These are phyloP conservation scores for Luperina nickerlii DNA, from an alignment of 2,888 invertebrate genomes.

Conservation along the genomic window DNA sequence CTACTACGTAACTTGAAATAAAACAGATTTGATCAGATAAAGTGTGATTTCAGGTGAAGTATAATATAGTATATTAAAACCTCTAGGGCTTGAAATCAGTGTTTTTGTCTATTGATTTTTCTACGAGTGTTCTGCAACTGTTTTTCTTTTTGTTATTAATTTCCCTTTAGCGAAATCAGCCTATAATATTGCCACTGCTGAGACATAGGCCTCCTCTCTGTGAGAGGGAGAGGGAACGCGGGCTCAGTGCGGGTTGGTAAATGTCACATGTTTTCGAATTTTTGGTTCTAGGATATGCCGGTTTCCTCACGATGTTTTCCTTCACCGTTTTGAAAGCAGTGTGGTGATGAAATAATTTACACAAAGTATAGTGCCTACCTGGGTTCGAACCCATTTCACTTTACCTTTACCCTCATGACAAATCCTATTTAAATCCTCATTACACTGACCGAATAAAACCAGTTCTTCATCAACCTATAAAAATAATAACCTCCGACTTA, in stretches of 20 bases:
- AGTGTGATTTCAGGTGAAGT: background rate
- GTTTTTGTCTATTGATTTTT: background rate
- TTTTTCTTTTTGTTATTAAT: background rate
- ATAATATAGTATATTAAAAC: background rate
- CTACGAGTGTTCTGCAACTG: background rate
- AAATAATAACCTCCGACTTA: conserved; percentile 43
- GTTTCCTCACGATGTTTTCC: too few relatives aligned
- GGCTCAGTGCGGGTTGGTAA: too few relatives aligned
- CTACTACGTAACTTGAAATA: background rate
- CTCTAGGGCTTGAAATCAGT: background rate
- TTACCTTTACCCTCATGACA: background rate
- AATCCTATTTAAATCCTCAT: background rate
- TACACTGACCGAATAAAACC: conserved; percentile 20
- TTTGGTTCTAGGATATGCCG: too few relatives aligned
- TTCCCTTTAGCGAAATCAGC: background rate
- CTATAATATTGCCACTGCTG: too few relatives aligned
- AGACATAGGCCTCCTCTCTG: background rate
- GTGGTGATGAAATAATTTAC: background rate
- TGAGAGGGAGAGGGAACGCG: background rate
- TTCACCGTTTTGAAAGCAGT: background rate
- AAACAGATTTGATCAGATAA: background rate
- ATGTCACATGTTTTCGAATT: too few relatives aligned
- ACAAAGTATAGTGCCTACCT: background rate
- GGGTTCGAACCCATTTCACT: background rate
- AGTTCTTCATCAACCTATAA: conserved; percentile 37